Base-by-base conservation (phyloP, 2,888 invertebrate genomes). In the Blera fallax region DNA sequence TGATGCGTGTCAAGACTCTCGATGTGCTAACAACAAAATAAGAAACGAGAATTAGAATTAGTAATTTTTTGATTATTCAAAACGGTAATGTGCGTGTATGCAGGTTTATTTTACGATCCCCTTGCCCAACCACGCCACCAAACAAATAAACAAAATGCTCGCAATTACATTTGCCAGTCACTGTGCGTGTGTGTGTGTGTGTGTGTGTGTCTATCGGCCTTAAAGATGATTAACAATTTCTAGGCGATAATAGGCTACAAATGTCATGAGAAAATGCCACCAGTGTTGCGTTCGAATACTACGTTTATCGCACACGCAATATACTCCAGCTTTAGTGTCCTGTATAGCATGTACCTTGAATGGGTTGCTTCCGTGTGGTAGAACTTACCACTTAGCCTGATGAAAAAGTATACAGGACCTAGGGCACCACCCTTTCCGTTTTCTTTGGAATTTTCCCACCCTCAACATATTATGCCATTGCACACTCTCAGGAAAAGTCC, bases 1-100 rank as follows among this genome's bases (percentile, higher is more conserved):
- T 56, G 40, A 29, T 84, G 64, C 58, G 69, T 70, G 74, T 54
- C 34, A 18, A 34, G 60, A 6, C 3, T n/a, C 10, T 16, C 29
- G 34, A 4, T 29, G 67, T 50, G 69, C 50, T 60, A 78, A 70
- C 29, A 60, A 78, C 69, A 62, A 60, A 21, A 48, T 67, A 73
- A 43, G 52, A 60, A 21, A 48, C 60, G 65, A 43, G 52, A 32
- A 76, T 18, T 65, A 32, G 34, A 78, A 67, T 80, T 69, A 58
- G 34, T 67, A 84, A 62, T 65, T 64, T 80, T 80, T 76, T 80
- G 64, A 67, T 70, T 84, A 76, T 52, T 84, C 74, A 62, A 52
- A 80, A 80, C 48, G 74, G 62, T 84, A 58, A 76, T 80, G 64
- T 84, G 84, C 80, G 84, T 84, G 80, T 37, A 50, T 60, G 72